Base-by-base conservation (phyloP, 1,140 invertebrate genomes). In the Hypothenemus hampei region DNA sequence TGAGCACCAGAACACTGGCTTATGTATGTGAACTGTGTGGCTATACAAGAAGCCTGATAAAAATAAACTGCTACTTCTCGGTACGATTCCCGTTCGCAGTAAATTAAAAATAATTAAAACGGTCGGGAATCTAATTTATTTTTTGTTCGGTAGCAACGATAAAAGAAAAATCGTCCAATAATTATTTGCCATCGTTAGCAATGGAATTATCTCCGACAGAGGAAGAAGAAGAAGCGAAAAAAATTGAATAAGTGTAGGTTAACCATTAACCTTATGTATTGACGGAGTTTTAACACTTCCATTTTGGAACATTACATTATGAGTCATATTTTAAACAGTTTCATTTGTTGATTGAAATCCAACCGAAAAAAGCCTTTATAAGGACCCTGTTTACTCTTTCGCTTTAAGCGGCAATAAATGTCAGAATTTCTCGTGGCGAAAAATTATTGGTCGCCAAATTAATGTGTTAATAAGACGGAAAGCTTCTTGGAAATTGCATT, bases 1-100 rank as follows among this genome's bases (percentile, higher is more conserved):
- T n/a, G 33, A 26, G 33, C n/a, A n/a, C 24, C 26, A 49, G 26
- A 49, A 49, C 23, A 49, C n/a, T n/a, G n/a, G n/a, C n/a, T n/a
- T n/a, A n/a, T n/a, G n/a, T n/a, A n/a, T n/a, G n/a, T n/a, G n/a
- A n/a, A n/a, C n/a, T n/a, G n/a, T n/a, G n/a, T n/a, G n/a, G n/a
- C n/a, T n/a, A n/a, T n/a, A n/a, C n/a, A n/a, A n/a, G n/a, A n/a
- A n/a, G n/a, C n/a, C n/a, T n/a, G n/a, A n/a, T n/a, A n/a, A n/a
- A n/a, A n/a, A n/a, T n/a, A n/a, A n/a, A n/a, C n/a, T n/a, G n/a
- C n/a, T n/a, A n/a, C n/a, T n/a, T n/a, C n/a, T n/a, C n/a, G n/a
- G n/a, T n/a, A n/a, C n/a, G n/a, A n/a, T n/a, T n/a, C n/a, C n/a
- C n/a, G n/a, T n/a, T n/a, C n/a, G n/a, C n/a, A n/a, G n/a, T n/a